phyloP scores from a whole-genome alignment of 2,797 vertebrate genomes.

The Danio albolineatus region DNA sequence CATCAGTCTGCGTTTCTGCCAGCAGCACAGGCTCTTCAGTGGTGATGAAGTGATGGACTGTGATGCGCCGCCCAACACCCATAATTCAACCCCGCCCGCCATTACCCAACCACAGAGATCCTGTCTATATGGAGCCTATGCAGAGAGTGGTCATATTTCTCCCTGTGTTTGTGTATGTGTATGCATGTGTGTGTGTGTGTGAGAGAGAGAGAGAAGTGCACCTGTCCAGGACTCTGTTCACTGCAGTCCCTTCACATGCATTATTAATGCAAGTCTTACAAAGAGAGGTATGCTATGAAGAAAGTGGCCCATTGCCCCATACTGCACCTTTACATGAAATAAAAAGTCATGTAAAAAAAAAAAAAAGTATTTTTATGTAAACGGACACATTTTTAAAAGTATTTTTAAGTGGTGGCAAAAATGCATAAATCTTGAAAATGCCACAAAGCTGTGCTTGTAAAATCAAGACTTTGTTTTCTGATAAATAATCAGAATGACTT shows the following conservation, averaged over 20 bases:
- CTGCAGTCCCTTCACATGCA: conserved; percentile 79
- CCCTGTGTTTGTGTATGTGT: conserved; percentile 27
- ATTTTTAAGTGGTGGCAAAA: not conserved
- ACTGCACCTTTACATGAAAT: conserved; percentile 25
- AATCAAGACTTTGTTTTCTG: not conserved
- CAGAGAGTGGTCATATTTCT: conserved; percentile 60
- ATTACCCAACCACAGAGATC: conserved; percentile 24
- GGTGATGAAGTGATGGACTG: conserved; percentile 52
- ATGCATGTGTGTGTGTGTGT: not conserved
- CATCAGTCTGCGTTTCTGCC: conserved; percentile 60
- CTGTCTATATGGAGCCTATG: conserved; percentile 47
- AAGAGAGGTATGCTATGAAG: conserved; percentile 68
- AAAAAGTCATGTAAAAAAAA: too few species aligned
- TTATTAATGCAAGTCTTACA: conserved; percentile 78
- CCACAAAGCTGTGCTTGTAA: not conserved
- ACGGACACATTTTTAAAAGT: not conserved
- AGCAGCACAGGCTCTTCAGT: conserved; percentile 51
- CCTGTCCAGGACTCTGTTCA: conserved; percentile 70
- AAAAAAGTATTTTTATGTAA: too few species aligned
- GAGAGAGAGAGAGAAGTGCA: conserved; percentile 45
- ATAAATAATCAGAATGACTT: not conserved
- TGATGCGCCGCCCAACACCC: conserved; percentile 40
- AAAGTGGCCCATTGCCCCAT: conserved; percentile 40
- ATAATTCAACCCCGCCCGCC: conserved; percentile 46
- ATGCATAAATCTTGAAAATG: not conserved